Evolutionary conservation across 2,797 vertebrate genomes (phyloP).

Genomic region (Pachyuromys duprasi): DNA sequence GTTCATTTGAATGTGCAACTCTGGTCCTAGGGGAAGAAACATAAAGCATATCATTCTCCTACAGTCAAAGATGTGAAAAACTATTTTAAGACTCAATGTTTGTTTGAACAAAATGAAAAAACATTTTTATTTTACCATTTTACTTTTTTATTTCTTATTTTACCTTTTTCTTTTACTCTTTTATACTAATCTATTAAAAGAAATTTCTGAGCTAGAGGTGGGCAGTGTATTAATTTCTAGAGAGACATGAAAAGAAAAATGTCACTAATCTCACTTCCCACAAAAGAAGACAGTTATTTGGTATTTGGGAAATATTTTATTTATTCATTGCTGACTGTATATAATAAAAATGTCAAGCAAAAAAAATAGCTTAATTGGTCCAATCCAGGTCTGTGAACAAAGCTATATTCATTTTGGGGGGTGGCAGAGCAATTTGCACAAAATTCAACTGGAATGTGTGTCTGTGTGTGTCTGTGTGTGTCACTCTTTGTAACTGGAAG

Average conservation of each 20-base stretch:
- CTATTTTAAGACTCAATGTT: slow-evolving; percentile 21
- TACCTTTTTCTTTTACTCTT: slow-evolving; percentile 42
- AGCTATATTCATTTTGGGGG: slow-evolving; percentile 49
- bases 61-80: background rate
- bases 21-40: background rate
- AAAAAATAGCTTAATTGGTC: slow-evolving; percentile 67
- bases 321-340: slow-evolving; percentile 62
- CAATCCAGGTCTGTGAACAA: slow-evolving; percentile 70
- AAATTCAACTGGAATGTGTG: slow-evolving; percentile 62
- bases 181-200: slow-evolving; percentile 42
- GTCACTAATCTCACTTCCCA: slow-evolving; percentile 55
- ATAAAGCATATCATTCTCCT: slow-evolving; percentile 17
- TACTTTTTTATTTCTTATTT: slow-evolving; percentile 26
- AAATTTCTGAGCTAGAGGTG: slow-evolving; percentile 40
- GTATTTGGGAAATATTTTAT: slow-evolving; percentile 69
- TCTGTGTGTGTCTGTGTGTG: background rate
- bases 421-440: slow-evolving; percentile 66
- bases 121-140: slow-evolving; percentile 40
- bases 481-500: slow-evolving; percentile 68
- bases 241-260: slow-evolving; percentile 43
- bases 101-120: slow-evolving; percentile 30
- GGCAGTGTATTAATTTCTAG: slow-evolving; percentile 56
- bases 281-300: slow-evolving; percentile 53
- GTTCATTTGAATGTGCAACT: slow-evolving; percentile 14
- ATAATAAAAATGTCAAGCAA: slow-evolving; percentile 62